Percentiles rank a stretch among this genome's conserved stretches.
Evolutionary conservation across 2,113 vertebrate species (phyloP).

Genomic region (Trogon melanurus): DNA sequence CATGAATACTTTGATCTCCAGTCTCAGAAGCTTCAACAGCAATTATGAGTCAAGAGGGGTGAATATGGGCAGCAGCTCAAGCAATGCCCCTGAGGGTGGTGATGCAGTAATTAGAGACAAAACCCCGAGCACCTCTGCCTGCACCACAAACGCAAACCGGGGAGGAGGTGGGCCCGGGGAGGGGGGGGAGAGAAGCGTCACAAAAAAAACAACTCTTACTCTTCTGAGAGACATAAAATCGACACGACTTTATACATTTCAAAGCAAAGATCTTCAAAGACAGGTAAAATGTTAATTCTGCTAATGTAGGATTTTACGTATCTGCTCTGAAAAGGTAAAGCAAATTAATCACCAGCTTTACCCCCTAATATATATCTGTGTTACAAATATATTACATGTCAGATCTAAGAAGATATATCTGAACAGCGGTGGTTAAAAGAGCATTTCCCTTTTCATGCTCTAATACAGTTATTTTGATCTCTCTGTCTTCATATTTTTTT

Average conservation of each 20-base stretch:
- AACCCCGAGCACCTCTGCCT: background rate
- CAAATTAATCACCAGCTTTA: constrained; percentile 62
- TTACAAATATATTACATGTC: constrained; percentile 70
- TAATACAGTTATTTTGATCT: constrained; percentile 68
- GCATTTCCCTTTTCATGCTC: constrained; percentile 67
- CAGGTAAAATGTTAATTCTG: constrained; percentile 67
- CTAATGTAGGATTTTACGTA: constrained; percentile 75
- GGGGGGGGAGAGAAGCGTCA: background rate
- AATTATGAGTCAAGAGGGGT: constrained; percentile 66
- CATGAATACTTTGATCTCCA: constrained; percentile 58
- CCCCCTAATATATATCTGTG: constrained; percentile 56
- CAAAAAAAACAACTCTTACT: background rate
- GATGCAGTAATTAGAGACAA: constrained; percentile 54
- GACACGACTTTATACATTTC: constrained; percentile 64
- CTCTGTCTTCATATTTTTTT: constrained; percentile 64
- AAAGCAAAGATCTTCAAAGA: constrained; percentile 78
- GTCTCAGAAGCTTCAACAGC: constrained; percentile 61
- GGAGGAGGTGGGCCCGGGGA: background rate
- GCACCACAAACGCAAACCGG: rapidly evolving
- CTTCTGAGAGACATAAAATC: constrained; percentile 38
- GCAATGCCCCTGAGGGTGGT: constrained; percentile 32
- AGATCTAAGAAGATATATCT: constrained; percentile 67
- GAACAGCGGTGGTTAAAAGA: constrained; percentile 57
- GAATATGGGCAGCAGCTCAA: constrained; percentile 45
- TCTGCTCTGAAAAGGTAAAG: constrained; percentile 73